These are phyloP conservation scores for Macrophya alboannulata DNA, from an alignment of 2,888 invertebrate genomes.

Conservation along the genomic window DNA sequence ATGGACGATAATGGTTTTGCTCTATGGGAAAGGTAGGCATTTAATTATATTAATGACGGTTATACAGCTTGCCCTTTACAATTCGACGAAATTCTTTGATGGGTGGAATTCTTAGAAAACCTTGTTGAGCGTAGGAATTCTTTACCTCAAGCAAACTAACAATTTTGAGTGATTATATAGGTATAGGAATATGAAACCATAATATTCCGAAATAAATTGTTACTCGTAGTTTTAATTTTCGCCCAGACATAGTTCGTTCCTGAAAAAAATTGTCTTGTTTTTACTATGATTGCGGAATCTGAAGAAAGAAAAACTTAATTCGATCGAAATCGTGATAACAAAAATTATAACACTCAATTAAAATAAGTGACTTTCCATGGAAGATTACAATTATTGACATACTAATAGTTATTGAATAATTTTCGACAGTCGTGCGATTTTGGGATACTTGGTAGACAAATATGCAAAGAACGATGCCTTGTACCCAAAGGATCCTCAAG, in stretches of 20 bases:
- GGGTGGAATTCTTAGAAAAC: not conserved
- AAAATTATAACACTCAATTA: not conserved
- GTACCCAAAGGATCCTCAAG: conserved; percentile 85
- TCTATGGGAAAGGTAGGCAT: conserved; percentile 85
- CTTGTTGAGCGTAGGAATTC: not conserved
- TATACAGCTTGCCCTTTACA: too few relatives aligned
- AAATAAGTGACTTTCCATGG: not conserved
- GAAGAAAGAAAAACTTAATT: not conserved
- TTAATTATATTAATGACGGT: not conserved
- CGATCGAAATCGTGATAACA: not conserved
- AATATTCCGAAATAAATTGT: not conserved
- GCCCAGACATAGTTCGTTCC: not conserved
- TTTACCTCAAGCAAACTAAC: not conserved
- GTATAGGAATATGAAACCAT: not conserved
- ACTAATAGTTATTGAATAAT: not conserved
- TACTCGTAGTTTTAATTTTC: not conserved
- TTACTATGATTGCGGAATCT: not conserved
- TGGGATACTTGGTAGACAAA: conserved; percentile 85
- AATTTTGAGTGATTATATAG: not conserved
- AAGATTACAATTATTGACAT: conserved; percentile 61
- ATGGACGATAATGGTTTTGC: conserved; percentile 87
- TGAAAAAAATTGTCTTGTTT: not conserved
- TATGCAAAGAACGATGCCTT: conserved; percentile 85
- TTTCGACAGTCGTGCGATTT: conserved; percentile 85
- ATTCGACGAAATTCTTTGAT: too few relatives aligned